These are phyloP conservation scores for Thermophis baileyi DNA, from an alignment of 2,113 vertebrate species.

Conservation along the genomic window DNA sequence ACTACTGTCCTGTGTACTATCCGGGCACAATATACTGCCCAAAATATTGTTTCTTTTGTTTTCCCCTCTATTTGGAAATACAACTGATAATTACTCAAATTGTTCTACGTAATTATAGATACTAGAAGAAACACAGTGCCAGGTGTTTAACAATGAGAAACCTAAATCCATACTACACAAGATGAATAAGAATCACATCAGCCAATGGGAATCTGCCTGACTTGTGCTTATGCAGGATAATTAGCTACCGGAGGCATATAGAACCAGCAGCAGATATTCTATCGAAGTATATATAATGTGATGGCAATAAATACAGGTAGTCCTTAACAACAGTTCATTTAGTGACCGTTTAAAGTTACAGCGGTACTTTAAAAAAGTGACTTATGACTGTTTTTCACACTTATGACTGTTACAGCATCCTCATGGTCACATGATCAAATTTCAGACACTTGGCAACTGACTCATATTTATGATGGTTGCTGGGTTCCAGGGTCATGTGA, in stretches of 20 bases:
- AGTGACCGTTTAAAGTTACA: no score
- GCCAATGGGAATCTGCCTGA: background rate
- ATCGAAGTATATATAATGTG: background rate
- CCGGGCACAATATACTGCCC: background rate
- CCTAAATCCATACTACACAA: background rate
- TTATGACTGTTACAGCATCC: no score
- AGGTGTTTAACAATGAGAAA: background rate
- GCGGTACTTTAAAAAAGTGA: no score
- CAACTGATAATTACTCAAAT: background rate
- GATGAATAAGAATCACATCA: background rate
- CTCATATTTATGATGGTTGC: no score
- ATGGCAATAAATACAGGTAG: background rate
- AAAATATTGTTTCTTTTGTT: background rate
- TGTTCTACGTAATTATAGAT: background rate
- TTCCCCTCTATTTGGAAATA: background rate
- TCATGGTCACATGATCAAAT: no score
- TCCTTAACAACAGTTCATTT: no score
- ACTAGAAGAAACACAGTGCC: background rate
- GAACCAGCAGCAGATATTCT: background rate
- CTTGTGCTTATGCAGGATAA: background rate
- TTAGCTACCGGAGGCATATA: background rate
- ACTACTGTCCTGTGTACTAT: background rate
- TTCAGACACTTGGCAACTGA: no score
- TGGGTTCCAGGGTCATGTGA: no score
- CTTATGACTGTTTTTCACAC: no score